phyloP scores from a whole-genome alignment of 2,113 vertebrate genomes.

The Limnothrissa miodon region DNA sequence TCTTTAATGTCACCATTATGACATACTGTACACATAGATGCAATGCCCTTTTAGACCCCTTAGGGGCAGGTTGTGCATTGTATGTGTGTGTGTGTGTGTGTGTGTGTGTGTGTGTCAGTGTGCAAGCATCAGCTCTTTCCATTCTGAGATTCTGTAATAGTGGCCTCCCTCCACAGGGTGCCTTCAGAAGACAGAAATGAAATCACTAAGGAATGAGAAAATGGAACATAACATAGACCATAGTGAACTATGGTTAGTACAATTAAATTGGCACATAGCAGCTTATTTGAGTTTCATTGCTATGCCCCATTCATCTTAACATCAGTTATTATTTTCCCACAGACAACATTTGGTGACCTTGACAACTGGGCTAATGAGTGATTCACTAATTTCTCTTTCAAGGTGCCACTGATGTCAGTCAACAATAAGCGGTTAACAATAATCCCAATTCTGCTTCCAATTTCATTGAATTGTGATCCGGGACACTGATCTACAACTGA shows the following conservation, averaged over 20 bases:
- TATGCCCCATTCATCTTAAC: no score
- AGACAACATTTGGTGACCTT: no score
- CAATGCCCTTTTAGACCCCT: no score
- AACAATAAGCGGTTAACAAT: background rate
- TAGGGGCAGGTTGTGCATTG: background rate
- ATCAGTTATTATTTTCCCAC: no score
- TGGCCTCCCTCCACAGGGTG: background rate
- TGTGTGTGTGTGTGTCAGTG: background rate
- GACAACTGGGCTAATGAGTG: no score
- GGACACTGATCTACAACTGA: background rate
- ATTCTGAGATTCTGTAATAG: background rate
- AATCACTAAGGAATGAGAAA: no score
- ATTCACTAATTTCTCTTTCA: no score
- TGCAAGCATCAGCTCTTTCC: background rate
- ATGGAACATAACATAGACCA: no score
- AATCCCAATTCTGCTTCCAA: background rate
- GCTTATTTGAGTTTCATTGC: no score
- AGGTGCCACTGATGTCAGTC: background rate
- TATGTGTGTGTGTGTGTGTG: no score
- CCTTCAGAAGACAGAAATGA: background rate
- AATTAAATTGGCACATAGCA: no score
- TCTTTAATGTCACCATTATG: background rate
- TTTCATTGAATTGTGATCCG: background rate
- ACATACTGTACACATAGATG: background rate
- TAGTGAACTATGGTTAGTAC: no score